Percentiles rank a stretch among this genome's conserved stretches.
These are phyloP conservation scores for Phortica magna DNA, from an alignment of 2,888 invertebrate genomes.

Conservation along the genomic window DNA sequence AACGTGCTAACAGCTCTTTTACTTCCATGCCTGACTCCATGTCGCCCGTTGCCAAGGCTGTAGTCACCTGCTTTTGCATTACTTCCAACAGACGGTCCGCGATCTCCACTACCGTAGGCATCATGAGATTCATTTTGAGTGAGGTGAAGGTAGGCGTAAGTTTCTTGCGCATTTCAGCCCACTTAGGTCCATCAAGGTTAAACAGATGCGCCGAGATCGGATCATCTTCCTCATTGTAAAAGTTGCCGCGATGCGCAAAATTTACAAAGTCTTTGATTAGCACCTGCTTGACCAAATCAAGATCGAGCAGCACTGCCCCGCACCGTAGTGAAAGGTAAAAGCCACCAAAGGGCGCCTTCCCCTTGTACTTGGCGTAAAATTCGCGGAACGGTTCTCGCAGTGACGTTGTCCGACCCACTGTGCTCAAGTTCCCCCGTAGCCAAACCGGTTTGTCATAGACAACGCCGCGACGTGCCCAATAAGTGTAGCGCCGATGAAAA, in stretches of 20 bases:
- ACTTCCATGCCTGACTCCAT: slow-evolving; percentile 69
- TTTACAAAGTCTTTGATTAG: slow-evolving; percentile 76
- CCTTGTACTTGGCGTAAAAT: slow-evolving; percentile 66
- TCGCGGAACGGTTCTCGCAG: slow-evolving; percentile 58
- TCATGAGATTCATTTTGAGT: slow-evolving; percentile 79
- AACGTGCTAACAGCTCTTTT: slow-evolving; percentile 77
- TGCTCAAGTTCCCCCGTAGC: slow-evolving; percentile 59
- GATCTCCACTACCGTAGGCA: slow-evolving; percentile 75
- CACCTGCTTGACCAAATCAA: slow-evolving; percentile 74
- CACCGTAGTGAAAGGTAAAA: slow-evolving; percentile 66
- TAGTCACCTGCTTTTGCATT: slow-evolving; percentile 53
- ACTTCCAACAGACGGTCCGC: slow-evolving; percentile 64
- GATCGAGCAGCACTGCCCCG: slow-evolving; percentile 62
- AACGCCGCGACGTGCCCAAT: slow-evolving; percentile 64
- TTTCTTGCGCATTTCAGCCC: slow-evolving; percentile 78
- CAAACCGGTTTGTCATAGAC: slow-evolving; percentile 59
- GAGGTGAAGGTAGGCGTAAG: slow-evolving; percentile 79
- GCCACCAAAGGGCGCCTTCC: slow-evolving; percentile 62
- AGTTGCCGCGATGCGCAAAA: slow-evolving; percentile 75
- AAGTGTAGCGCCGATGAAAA: slow-evolving; percentile 52
- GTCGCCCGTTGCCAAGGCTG: neutral
- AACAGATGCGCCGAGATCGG: slow-evolving; percentile 76
- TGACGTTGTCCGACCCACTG: slow-evolving; percentile 57
- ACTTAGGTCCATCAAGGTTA: slow-evolving; percentile 76
- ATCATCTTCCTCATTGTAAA: slow-evolving; percentile 73